Evolutionary conservation across 2,888 invertebrate species (phyloP).

Genomic region (Sinotaia quadrata): DNA sequence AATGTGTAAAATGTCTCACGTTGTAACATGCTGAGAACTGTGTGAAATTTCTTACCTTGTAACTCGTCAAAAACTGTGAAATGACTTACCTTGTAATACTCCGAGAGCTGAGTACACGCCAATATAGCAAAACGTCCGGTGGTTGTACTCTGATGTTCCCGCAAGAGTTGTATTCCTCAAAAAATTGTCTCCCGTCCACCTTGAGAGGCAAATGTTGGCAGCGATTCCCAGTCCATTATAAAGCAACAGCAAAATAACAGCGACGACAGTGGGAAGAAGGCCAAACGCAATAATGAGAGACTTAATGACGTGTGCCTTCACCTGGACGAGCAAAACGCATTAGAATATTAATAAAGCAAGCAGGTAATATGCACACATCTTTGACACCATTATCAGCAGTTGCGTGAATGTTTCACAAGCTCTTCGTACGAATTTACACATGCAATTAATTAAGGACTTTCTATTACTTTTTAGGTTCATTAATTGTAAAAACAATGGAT

Average conservation of each 20-base stretch:
- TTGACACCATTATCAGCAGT: no score
- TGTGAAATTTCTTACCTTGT: no score
- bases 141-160: conserved; percentile 41
- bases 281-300: conserved; percentile 30
- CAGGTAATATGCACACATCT: no score
- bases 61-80: no score
- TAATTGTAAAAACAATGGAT: no score
- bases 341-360: no score
- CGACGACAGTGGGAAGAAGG: conserved; percentile 5
- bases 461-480: no score
- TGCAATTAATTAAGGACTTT: no score
- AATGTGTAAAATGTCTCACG: no score
- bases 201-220: conserved; percentile 55
- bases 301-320: conserved; percentile 28
- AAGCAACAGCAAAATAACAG: conserved; percentile 20
- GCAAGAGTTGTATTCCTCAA: conserved; percentile 39
- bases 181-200: conserved; percentile 60
- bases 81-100: conserved; percentile 52
- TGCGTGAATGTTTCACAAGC: no score
- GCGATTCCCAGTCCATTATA: conserved; percentile 24
- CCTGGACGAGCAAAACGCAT: neutral
- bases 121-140: conserved; percentile 62
- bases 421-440: no score
- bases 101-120: conserved; percentile 71
- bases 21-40: no score